These are phyloP conservation scores for Tipula confusa DNA, from an alignment of 2,888 invertebrate genomes.

Conservation along the genomic window DNA sequence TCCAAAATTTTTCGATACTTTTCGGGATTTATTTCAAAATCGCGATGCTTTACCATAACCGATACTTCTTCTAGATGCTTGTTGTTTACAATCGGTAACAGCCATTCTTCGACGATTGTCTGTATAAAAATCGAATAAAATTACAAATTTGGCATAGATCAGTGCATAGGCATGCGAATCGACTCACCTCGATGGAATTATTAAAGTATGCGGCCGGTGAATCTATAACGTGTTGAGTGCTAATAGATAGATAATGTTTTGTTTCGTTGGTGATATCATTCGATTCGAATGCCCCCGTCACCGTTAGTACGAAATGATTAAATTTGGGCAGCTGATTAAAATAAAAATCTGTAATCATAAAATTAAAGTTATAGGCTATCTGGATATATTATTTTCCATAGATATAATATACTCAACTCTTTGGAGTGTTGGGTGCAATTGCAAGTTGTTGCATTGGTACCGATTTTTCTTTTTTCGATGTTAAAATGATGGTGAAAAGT, in stretches of 20 bases:
- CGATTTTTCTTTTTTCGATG: conserved; percentile 45
- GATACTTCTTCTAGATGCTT: conserved; percentile 56
- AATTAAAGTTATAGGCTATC: too few species aligned
- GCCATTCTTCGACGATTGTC: conserved; percentile 57
- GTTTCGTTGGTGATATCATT: conserved; percentile 12
- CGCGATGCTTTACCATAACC: conserved; percentile 50
- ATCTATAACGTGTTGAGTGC: not conserved
- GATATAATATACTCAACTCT: not conserved
- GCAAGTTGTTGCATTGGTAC: conserved; percentile 44
- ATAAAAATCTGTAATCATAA: conserved; percentile 39
- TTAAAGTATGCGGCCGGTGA: not conserved
- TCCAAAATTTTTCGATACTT: conserved; percentile 38
- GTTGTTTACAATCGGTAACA: conserved; percentile 56
- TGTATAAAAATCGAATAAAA: conserved; percentile 41
- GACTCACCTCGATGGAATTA: not conserved
- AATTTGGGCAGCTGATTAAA: conserved; percentile 40
- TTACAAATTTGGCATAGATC: too few species aligned
- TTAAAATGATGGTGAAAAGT: conserved; percentile 42
- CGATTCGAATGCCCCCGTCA: conserved; percentile 56
- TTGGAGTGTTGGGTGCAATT: conserved; percentile 36
- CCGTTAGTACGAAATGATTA: conserved; percentile 49
- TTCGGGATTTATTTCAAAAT: conserved; percentile 45
- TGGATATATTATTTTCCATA: too few species aligned
- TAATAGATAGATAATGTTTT: conserved; percentile 21
- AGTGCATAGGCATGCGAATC: too few species aligned